Percentiles rank a stretch among this genome's conserved stretches.
These are phyloP conservation scores for Disparrhopalites patrizii DNA, from an alignment of 2,888 invertebrate species.

Conservation along the genomic window DNA sequence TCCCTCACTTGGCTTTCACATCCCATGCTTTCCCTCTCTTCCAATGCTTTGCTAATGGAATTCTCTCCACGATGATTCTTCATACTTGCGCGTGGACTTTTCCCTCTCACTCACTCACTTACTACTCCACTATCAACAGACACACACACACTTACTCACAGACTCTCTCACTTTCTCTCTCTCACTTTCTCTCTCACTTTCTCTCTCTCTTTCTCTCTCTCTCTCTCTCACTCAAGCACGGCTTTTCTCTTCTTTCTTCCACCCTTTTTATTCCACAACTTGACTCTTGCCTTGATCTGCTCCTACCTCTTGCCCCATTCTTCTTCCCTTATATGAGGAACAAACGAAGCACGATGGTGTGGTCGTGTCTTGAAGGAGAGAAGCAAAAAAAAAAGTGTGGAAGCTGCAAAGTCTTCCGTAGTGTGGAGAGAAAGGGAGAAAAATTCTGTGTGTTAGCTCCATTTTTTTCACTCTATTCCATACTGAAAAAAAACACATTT, in stretches of 20 bases:
- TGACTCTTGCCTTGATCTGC: neutral
- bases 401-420: too few relatives aligned
- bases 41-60: neutral
- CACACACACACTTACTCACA: neutral
- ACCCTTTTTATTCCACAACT: neutral
- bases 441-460: too few relatives aligned
- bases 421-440: too few relatives aligned
- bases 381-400: neutral
- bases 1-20: neutral
- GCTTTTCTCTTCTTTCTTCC: neutral
- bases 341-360: too few relatives aligned
- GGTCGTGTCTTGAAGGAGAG: neutral
- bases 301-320: neutral
- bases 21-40: neutral
- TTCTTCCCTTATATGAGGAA: too few relatives aligned
- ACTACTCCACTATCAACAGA: neutral
- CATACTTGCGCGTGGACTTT: neutral
- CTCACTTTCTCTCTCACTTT: neutral
- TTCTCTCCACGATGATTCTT: too few relatives aligned
- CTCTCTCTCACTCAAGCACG: neutral
- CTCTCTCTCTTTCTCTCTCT: neutral
- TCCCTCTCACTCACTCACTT: slow-evolving; percentile 2
- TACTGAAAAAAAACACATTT: neutral
- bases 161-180: neutral
- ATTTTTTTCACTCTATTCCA: too few relatives aligned